These are phyloP conservation scores for Paguma larvata DNA, from an alignment of 2,797 vertebrate species.

Conservation along the genomic window DNA sequence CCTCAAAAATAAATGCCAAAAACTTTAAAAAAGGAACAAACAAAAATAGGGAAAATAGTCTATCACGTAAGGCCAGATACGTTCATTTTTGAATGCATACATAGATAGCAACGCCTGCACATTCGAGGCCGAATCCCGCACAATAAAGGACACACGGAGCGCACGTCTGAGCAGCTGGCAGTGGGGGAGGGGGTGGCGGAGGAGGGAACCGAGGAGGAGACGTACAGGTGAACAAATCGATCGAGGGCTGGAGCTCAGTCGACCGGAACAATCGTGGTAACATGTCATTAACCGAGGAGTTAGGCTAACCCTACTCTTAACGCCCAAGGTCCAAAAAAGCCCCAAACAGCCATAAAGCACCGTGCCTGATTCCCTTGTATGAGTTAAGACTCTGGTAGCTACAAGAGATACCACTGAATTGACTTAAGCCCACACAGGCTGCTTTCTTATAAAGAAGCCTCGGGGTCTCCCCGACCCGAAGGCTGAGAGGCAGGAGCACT, in stretches of 20 bases:
- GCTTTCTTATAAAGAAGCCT: not conserved
- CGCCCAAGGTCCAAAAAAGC: too few species aligned
- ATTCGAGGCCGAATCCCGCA: not conserved
- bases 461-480: not conserved
- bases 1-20: too few species aligned
- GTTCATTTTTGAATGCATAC: not conserved
- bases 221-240: not conserved
- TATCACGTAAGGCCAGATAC: rapidly evolving
- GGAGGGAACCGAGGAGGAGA: too few species aligned
- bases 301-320: not conserved
- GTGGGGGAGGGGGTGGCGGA: not conserved
- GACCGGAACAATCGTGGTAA: not conserved
- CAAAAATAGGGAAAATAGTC: not conserved
- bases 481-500: not conserved
- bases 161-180: not conserved
- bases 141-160: not conserved
- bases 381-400: not conserved
- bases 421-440: not conserved
- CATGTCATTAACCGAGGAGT: not conserved
- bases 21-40: too few species aligned
- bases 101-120: not conserved
- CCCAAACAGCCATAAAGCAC: too few species aligned
- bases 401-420: not conserved
- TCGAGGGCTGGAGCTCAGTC: not conserved
- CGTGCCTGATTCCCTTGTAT: not conserved